phyloP scores from a whole-genome alignment of 2,113 vertebrate genomes.

The Dinomys branickii region DNA sequence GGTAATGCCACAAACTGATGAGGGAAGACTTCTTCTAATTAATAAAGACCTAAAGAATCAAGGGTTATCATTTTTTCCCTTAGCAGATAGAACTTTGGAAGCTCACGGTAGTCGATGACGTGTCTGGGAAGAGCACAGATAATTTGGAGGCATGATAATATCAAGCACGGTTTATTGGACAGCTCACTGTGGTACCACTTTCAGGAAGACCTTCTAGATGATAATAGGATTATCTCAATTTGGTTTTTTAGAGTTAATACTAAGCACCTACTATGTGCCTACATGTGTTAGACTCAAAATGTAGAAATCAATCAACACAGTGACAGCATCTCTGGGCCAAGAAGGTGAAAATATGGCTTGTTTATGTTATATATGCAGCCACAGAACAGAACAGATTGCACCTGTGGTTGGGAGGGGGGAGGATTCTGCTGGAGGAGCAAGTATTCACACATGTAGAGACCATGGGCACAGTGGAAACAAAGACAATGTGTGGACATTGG shows the following conservation, averaged over 20 bases:
- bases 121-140: fast-evolving
- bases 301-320: background rate
- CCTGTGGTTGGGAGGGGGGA: fast-evolving
- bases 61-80: background rate
- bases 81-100: background rate
- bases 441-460: background rate
- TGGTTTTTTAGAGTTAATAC: background rate
- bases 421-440: background rate
- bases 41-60: background rate
- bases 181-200: fast-evolving
- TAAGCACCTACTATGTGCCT: background rate
- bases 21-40: background rate
- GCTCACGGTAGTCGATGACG: background rate
- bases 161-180: background rate
- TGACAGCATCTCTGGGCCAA: background rate
- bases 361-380: background rate
- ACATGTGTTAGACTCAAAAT: background rate
- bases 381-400: background rate
- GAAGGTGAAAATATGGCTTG: no score
- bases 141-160: background rate
- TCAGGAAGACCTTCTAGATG: background rate
- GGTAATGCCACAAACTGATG: background rate
- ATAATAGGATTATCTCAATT: background rate
- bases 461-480: background rate
- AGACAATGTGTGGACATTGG: background rate